These are phyloP conservation scores for Agrotis segetum DNA, from an alignment of 2,888 invertebrate species.

Conservation along the genomic window DNA sequence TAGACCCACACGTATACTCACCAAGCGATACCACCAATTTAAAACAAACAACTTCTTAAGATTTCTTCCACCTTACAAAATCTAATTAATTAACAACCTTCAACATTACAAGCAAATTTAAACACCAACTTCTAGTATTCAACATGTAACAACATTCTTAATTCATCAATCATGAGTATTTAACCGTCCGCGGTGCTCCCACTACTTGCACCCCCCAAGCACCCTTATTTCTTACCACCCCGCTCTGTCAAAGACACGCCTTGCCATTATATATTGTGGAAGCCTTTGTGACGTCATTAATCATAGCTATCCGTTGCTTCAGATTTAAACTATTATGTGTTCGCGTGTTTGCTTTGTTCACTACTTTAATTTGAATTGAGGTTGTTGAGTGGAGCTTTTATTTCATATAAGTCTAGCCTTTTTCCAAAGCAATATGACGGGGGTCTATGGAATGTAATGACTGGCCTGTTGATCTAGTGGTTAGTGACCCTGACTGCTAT, in stretches of 20 bases:
- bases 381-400: conserved; percentile 1
- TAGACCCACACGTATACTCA: too few species aligned
- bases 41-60: neutral
- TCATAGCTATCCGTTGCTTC: conserved; percentile 81
- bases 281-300: conserved; percentile 87
- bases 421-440: neutral
- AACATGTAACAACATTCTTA: neutral
- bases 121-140: neutral
- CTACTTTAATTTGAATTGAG: conserved; percentile 10
- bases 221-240: conserved; percentile 72
- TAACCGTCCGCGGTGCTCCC: conserved; percentile 19
- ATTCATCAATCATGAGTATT: conserved; percentile 24
- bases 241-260: conserved; percentile 81
- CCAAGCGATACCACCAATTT: neutral
- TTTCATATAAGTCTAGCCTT: neutral
- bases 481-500: too few species aligned
- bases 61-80: neutral
- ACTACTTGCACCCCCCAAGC: conserved; percentile 57
- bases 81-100: conserved; percentile 2
- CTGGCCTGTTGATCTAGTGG: too few species aligned
- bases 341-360: conserved; percentile 13
- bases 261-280: conserved; percentile 82
- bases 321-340: conserved; percentile 76
- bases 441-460: too few species aligned
- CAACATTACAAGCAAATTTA: neutral